Percentiles rank a stretch among this genome's conserved stretches.
Evolutionary conservation across 2,797 vertebrate species (phyloP).

Genomic region (Pogonophryne albipinna): DNA sequence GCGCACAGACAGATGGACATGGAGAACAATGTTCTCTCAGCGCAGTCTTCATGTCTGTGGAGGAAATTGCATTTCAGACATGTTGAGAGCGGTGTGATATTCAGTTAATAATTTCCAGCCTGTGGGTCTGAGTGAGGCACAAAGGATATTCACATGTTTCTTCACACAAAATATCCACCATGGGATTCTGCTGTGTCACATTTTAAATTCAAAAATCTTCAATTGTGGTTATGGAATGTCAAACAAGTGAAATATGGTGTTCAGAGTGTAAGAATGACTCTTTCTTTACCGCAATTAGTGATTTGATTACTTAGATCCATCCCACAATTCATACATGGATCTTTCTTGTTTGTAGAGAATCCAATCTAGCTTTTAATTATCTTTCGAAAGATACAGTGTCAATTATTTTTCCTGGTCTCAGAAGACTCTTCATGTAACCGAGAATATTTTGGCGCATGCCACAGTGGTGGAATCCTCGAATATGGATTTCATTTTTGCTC

Average conservation of each 20-base stretch:
- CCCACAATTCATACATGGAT: background rate
- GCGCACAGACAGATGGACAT: slow-evolving; percentile 3
- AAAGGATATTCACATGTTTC: slow-evolving; percentile 16
- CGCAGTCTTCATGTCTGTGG: background rate
- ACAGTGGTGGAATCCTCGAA: slow-evolving; percentile 27
- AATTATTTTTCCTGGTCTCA: slow-evolving; percentile 23
- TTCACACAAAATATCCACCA: background rate
- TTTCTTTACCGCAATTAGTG: slow-evolving; percentile 1
- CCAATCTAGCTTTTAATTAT: slow-evolving; percentile 7
- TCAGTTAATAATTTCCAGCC: slow-evolving; percentile 33
- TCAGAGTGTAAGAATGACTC: background rate
- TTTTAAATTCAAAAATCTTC: slow-evolving; percentile 25
- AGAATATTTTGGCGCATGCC: background rate
- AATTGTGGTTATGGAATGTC: background rate
- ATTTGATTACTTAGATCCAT: slow-evolving; percentile 27
- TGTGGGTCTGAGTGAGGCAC: slow-evolving; percentile 31
- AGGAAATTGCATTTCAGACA: slow-evolving; percentile 15
- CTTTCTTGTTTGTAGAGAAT: background rate
- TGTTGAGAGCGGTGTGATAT: slow-evolving; percentile 14
- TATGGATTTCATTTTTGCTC: slow-evolving; percentile 25
- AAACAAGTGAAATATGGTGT: slow-evolving; percentile 3
- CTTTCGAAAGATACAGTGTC: background rate
- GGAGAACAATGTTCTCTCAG: slow-evolving; percentile 6
- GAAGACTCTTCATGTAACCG: slow-evolving; percentile 6
- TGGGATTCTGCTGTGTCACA: slow-evolving; percentile 9